These are phyloP conservation scores for Oeneis ivallda DNA, from an alignment of 2,888 invertebrate species.

Conservation along the genomic window DNA sequence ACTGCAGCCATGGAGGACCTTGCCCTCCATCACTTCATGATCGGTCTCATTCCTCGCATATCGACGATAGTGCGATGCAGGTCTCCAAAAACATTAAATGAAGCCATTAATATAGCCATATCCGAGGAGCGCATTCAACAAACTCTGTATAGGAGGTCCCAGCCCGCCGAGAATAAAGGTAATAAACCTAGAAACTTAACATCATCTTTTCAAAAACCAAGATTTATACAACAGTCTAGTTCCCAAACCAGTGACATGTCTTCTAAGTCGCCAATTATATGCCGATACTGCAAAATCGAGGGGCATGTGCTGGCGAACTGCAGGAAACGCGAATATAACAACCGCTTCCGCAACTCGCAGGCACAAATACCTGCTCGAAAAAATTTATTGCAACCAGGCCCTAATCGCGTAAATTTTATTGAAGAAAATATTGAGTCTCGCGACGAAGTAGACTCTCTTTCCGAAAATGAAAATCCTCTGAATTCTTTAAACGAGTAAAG, in stretches of 20 bases:
- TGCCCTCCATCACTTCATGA: conserved; percentile 35
- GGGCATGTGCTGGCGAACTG: conserved; percentile 29
- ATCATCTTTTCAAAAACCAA: no score
- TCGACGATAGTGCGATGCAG: conserved; percentile 32
- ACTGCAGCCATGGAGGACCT: conserved; percentile 41
- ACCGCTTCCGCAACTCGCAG: neutral
- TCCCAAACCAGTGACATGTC: no score
- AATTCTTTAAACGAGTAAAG: neutral
- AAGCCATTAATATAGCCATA: conserved; percentile 18
- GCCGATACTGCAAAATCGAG: conserved; percentile 32
- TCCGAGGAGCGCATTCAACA: conserved; percentile 35
- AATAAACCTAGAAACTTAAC: no score
- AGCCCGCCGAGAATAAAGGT: neutral
- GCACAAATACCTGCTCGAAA: no score
- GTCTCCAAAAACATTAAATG: conserved; percentile 30
- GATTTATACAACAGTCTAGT: no score
- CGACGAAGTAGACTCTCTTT: no score
- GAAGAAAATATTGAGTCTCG: no score
- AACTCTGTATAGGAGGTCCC: neutral
- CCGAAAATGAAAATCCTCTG: no score
- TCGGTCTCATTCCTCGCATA: conserved; percentile 32
- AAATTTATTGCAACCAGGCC: no score
- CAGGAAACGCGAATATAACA: conserved; percentile 32
- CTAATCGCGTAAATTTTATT: no score
- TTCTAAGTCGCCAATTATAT: no score